Evolutionary conservation across 1,140 invertebrate species (phyloP).

Genomic region (Brachionus paranguensis): DNA sequence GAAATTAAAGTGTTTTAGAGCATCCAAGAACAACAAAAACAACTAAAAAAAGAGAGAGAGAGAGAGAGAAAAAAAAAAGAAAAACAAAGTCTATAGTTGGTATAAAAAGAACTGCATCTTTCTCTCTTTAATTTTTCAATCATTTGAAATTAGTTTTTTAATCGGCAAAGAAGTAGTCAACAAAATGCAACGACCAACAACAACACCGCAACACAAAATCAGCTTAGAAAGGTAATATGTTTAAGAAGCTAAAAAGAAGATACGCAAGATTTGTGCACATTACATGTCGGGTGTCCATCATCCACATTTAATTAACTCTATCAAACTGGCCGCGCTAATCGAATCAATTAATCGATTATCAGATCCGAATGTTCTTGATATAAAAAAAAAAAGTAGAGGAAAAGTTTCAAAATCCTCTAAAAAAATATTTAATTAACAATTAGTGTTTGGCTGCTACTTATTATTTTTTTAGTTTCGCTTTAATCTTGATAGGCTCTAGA

Average conservation of each 20-base stretch:
- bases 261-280: neutral
- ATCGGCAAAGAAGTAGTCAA: neutral
- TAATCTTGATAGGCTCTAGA: neutral
- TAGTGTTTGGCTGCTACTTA: neutral
- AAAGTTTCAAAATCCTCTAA: slow-evolving; percentile 3
- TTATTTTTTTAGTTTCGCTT: neutral
- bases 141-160: neutral
- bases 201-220: neutral
- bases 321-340: neutral
- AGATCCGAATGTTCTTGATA: neutral
- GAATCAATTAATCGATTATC: slow-evolving; percentile 13
- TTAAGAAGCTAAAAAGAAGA: neutral
- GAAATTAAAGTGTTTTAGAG: slow-evolving; percentile 34
- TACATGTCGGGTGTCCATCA: neutral
- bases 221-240: neutral
- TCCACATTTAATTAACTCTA: neutral
- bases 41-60: neutral
- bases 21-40: slow-evolving; percentile 24
- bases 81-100: neutral
- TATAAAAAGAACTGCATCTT: slow-evolving; percentile 16
- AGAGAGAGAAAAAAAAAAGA: neutral
- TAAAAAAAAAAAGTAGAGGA: neutral
- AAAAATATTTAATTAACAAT: slow-evolving; percentile 29
- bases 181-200: neutral
- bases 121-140: neutral